phyloP scores from a whole-genome alignment of 2,113 vertebrate genomes.

The Pterocles orientalis region DNA sequence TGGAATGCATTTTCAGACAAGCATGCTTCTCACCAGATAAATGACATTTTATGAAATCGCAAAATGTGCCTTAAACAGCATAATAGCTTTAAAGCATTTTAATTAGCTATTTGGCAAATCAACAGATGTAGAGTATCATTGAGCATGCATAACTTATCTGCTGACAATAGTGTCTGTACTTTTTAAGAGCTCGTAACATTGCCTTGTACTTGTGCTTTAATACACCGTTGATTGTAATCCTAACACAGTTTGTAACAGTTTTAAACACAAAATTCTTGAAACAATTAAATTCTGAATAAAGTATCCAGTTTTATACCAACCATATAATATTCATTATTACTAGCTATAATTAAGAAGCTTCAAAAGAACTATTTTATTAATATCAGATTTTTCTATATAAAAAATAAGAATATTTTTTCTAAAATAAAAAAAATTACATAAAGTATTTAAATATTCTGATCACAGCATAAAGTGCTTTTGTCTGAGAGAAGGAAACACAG shows the following conservation, averaged over 20 bases:
- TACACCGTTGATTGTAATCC: not conserved
- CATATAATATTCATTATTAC: not conserved
- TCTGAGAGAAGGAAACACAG: not conserved
- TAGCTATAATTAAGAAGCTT: not conserved
- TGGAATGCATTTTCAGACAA: constrained; percentile 47
- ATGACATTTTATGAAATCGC: constrained; percentile 64
- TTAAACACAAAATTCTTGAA: constrained; percentile 15
- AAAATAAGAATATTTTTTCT: not conserved
- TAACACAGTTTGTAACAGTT: constrained; percentile 6
- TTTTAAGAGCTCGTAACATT: constrained; percentile 39
- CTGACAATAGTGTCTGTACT: constrained; percentile 45
- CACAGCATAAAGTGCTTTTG: not conserved
- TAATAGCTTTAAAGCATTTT: constrained; percentile 70
- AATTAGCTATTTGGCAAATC: constrained; percentile 70
- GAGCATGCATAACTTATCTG: constrained; percentile 67
- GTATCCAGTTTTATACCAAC: not conserved
- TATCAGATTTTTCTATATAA: not conserved
- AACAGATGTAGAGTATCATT: constrained; percentile 53
- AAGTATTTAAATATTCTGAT: not conserved
- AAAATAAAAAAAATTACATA: not conserved
- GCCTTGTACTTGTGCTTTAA: constrained; percentile 25
- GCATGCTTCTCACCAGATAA: constrained; percentile 52
- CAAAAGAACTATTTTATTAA: not conserved
- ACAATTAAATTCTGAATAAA: not conserved
- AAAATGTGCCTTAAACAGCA: constrained; percentile 64